phyloP scores from a whole-genome alignment of 2,888 invertebrate genomes.

The Cantharis lateralis region DNA sequence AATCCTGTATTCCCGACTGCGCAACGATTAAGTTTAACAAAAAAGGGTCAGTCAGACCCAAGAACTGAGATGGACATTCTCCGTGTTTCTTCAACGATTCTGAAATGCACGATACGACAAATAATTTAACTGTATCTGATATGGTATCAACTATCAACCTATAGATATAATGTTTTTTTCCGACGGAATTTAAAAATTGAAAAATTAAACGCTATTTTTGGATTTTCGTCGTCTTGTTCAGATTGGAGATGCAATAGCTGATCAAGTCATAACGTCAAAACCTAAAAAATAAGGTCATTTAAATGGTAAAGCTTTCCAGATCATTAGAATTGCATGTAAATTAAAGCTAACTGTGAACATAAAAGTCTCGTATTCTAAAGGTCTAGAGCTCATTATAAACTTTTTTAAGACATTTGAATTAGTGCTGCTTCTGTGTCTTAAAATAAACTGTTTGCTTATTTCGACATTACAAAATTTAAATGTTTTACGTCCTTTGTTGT shows the following conservation, averaged over 20 bases:
- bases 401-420: background rate
- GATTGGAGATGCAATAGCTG: too few relatives aligned
- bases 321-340: background rate
- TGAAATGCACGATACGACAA: background rate
- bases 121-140: too few relatives aligned
- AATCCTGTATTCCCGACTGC: background rate
- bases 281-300: too few relatives aligned
- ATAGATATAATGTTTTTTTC: too few relatives aligned
- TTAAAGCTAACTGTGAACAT: background rate
- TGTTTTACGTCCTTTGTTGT: background rate
- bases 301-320: background rate
- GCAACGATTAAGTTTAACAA: background rate
- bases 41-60: background rate
- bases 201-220: too few relatives aligned
- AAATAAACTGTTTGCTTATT: background rate
- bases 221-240: too few relatives aligned
- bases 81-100: background rate
- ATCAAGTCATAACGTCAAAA: too few relatives aligned
- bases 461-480: background rate
- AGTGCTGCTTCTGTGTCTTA: background rate
- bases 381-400: background rate
- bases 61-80: background rate
- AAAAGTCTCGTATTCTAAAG: background rate
- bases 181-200: too few relatives aligned
- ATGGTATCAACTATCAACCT: too few relatives aligned